Base-by-base conservation (phyloP, 2,113 vertebrate genomes). In the Thymallus thymallus region DNA sequence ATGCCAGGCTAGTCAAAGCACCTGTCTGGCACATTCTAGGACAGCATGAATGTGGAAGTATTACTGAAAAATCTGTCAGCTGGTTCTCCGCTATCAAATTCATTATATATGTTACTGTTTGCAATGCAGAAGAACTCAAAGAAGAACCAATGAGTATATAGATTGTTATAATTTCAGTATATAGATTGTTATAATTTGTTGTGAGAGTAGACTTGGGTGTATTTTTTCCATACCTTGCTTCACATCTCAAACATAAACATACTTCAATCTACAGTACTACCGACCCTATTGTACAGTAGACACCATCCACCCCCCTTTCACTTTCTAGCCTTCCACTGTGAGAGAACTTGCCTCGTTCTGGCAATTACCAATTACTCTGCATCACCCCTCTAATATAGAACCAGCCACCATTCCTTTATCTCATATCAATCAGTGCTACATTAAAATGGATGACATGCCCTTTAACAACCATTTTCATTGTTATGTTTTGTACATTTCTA, bases 381-480 rank as follows among this genome's bases (percentile, higher is more conserved):
- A 76, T 64, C 68, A 35, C 63, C 63, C 58, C 45, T 76, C 66
- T 58, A 73, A 77, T 76, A 9, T 23, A 61, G 66, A 35, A 79
- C 71, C 72, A 76, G 62, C 76, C 74, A 80, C 58, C 61, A 74
- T 76, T 76, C n/a, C 58, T 78, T 62, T 68, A 58, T 58, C 29
- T 65, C 29, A 10, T 32, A 32, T 65, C 63, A 32, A 32, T 26
- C 14, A 65, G 63, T 32, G 5, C 26, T 3, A 5, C 29, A 65
- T 32, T 16, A 29, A 32, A 20, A 20, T 32, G 46, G 14, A 24
- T 29, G 5, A n/a, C 3, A 16, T 24, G n/a, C 22, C 60, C 7
- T 24, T 61, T 24, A 23, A 23, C n/a, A 13, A 24, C 9, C 60
- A 23, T 64, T 3, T 75, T 58, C 7, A 35, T 35, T 6, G 35